A percentile compares a stretch with the other conserved stretches of the same genome.
Conservation (phyloP, 2,888 invertebrate species). For the Epinotia nisella region DNA sequence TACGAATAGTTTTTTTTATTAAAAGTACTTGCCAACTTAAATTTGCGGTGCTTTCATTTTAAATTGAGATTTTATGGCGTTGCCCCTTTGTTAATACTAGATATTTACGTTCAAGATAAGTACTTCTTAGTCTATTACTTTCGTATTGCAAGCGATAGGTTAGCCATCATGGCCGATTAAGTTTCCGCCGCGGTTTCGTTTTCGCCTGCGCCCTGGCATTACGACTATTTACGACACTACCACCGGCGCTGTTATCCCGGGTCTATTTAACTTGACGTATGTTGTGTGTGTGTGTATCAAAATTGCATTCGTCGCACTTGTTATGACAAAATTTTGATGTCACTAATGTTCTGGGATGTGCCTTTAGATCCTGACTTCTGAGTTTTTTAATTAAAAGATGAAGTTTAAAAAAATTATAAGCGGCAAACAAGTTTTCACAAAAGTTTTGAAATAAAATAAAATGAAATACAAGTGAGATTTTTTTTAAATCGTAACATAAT, state of each 20-base stretch:
- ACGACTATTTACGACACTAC: slow-evolving; percentile 12
- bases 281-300: background rate
- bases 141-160: slow-evolving; percentile 40
- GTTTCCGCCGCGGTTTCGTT: slow-evolving; percentile 40
- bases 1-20: too few species aligned
- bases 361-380: background rate
- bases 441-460: too few species aligned
- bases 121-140: slow-evolving; percentile 23
- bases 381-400: too few species aligned
- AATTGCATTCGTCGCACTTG: background rate
- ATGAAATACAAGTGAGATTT: too few species aligned
- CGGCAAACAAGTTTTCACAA: too few species aligned
- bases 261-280: background rate
- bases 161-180: slow-evolving; percentile 42
- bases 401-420: too few species aligned
- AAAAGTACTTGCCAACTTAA: background rate
- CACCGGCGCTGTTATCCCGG: background rate
- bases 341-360: background rate
- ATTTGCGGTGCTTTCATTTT: background rate
- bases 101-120: background rate
- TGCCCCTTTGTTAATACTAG: background rate
- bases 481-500: too few species aligned
- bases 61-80: background rate
- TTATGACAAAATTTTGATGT: background rate
- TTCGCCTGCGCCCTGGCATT: slow-evolving; percentile 24